Conservation (phyloP, 2,113 vertebrate species). For the Ardeotis arabs region DNA sequence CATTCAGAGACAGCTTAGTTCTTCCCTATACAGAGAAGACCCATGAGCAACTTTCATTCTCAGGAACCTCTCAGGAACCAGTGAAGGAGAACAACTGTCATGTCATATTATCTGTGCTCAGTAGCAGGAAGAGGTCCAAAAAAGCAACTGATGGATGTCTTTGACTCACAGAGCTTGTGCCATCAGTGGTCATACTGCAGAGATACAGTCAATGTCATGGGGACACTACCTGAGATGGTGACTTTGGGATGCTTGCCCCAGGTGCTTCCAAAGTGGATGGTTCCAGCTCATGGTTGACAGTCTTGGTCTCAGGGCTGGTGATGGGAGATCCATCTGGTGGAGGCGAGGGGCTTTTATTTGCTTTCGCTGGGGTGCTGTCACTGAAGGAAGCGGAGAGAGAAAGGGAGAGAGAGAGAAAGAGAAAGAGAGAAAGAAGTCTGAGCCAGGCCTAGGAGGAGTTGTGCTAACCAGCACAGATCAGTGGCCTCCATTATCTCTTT, state of each 20-base stretch:
- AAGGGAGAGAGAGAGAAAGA: not conserved
- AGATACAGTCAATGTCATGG: not conserved
- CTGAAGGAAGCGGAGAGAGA: conserved; percentile 54
- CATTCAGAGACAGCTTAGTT: not conserved
- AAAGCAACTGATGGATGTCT: not conserved
- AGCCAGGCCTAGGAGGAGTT: not conserved
- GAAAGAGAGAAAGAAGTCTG: conserved; percentile 18
- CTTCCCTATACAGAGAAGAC: not conserved
- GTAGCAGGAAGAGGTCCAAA: not conserved
- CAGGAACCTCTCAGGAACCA: not conserved
- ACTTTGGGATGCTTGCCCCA: conserved; percentile 89
- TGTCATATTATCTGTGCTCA: not conserved
- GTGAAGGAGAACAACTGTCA: not conserved
- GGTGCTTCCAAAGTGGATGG: conserved; percentile 75
- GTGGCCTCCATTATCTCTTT: not conserved
- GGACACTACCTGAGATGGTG: conserved; percentile 91
- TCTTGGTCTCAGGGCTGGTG: conserved; percentile 77
- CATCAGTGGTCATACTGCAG: not conserved
- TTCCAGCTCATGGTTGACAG: conserved; percentile 85
- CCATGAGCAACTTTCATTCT: not conserved
- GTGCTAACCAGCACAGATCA: not conserved
- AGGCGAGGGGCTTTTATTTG: conserved; percentile 79
- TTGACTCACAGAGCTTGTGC: not conserved
- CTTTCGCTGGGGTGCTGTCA: conserved; percentile 77
- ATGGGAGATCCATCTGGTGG: conserved; percentile 78